Evolutionary conservation across 1,140 invertebrate genomes (phyloP).

Genomic region (Spodoptera litura): DNA sequence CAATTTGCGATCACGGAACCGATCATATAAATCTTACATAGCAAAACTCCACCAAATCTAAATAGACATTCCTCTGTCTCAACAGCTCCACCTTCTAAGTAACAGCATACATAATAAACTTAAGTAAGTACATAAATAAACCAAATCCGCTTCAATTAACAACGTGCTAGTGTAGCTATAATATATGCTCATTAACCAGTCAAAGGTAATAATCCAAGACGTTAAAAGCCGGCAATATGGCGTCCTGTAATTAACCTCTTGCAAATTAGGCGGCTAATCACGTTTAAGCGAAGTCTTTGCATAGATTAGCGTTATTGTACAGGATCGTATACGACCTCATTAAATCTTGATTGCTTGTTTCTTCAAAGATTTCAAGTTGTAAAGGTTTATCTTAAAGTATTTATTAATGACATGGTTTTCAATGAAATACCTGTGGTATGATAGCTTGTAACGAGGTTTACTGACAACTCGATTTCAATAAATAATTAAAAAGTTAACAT

Average conservation of each 20-base stretch:
- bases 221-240: constrained; percentile 50
- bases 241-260: constrained; percentile 55
- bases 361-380: neutral
- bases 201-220: constrained; percentile 37
- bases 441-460: no score
- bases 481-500: no score
- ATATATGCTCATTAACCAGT: constrained; percentile 40
- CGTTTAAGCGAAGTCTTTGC: constrained; percentile 46
- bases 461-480: no score
- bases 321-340: constrained; percentile 8
- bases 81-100: no score
- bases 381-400: no score
- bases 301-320: constrained; percentile 25
- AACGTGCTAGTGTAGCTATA: constrained; percentile 17
- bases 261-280: constrained; percentile 51
- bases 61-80: no score
- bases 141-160: constrained; percentile 30
- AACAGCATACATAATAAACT: neutral
- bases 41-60: neutral
- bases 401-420: no score
- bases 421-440: no score
- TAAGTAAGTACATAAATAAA: neutral
- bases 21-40: no score
- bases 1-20: no score
- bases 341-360: constrained; percentile 1